These are phyloP conservation scores for Neosilurus hyrtlii DNA, from an alignment of 2,797 vertebrate genomes.

Conservation along the genomic window DNA sequence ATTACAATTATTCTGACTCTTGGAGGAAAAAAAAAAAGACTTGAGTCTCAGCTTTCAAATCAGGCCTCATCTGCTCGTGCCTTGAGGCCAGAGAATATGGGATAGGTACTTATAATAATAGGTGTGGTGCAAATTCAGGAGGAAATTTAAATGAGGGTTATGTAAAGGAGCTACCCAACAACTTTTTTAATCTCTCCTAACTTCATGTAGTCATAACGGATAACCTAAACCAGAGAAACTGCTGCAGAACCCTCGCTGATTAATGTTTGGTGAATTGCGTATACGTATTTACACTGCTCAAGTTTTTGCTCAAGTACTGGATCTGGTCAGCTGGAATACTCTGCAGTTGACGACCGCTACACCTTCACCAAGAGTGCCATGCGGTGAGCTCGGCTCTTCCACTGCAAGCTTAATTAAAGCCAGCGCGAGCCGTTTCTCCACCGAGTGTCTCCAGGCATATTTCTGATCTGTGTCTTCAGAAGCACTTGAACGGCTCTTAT, in stretches of 20 bases:
- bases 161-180: too few species aligned
- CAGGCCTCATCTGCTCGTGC: too few species aligned
- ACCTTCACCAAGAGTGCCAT: background rate
- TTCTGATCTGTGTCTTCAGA: slow-evolving; percentile 75
- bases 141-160: too few species aligned
- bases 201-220: background rate
- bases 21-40: too few species aligned
- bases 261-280: background rate
- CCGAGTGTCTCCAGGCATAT: slow-evolving; percentile 59
- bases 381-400: slow-evolving; percentile 8
- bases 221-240: background rate
- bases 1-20: too few species aligned
- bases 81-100: too few species aligned
- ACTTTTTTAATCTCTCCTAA: too few species aligned
- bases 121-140: too few species aligned
- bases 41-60: too few species aligned
- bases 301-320: background rate
- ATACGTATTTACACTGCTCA: background rate
- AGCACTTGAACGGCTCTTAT: slow-evolving; percentile 72
- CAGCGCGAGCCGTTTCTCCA: slow-evolving; percentile 53
- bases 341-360: background rate
- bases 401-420: slow-evolving; percentile 66
- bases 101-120: too few species aligned
- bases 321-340: background rate
- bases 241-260: background rate